Conservation (phyloP, 2,113 vertebrate species). For the Anthoscopus minutus region DNA sequence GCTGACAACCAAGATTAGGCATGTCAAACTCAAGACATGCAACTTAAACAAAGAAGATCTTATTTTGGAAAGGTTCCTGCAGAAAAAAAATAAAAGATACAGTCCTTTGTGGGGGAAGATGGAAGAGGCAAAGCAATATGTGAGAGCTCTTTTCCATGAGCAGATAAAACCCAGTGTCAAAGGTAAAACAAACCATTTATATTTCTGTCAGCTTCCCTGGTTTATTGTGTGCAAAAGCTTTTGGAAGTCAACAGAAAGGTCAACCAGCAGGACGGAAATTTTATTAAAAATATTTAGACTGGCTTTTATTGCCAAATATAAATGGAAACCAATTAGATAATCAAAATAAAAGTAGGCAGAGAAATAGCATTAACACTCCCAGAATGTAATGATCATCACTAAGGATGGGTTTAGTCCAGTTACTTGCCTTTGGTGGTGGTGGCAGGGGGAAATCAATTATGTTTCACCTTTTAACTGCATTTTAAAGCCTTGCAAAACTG, state of each 20-base stretch:
- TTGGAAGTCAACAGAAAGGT: background rate
- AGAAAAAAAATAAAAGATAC: background rate
- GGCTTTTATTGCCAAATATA: conserved; percentile 10
- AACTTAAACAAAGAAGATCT: background rate
- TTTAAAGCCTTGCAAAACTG: conserved; percentile 29
- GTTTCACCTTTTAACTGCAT: conserved; percentile 22
- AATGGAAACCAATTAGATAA: conserved; percentile 27
- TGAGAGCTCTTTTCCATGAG: background rate
- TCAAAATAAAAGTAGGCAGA: background rate
- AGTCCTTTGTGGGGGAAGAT: background rate
- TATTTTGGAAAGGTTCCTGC: background rate
- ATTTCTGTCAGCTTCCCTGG: background rate
- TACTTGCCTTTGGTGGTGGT: background rate
- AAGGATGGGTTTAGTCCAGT: background rate
- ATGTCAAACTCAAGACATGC: background rate
- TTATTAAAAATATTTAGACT: conserved; percentile 35
- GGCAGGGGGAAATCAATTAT: background rate
- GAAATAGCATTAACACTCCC: background rate
- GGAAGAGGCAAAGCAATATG: background rate
- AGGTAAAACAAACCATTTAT: background rate
- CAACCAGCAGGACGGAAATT: background rate
- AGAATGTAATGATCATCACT: background rate
- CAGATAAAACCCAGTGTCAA: background rate
- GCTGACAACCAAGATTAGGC: background rate
- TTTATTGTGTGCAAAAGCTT: background rate